Evolutionary conservation across 2,888 invertebrate species (phyloP), one percentile per base, ranked within the genome.

Genomic region (Nomada ruficornis): DNA sequence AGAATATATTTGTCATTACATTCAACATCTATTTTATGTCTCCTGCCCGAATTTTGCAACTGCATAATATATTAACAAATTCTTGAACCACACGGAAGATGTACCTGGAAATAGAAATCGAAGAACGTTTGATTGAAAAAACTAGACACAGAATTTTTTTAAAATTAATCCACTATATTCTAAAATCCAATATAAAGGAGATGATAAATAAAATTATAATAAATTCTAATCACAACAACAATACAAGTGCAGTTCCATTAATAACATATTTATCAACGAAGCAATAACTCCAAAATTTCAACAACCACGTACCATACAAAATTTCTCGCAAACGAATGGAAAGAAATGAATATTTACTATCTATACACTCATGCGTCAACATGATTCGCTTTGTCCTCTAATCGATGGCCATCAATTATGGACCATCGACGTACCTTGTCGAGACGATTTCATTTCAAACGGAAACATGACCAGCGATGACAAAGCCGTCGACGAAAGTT

Each of bases 401-500:
- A 57, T 78, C 50, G 15, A 77, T 63, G 63, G 55, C 62, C 54
- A 10, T 15, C 29, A 26, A 23, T 36, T 75, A 76, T 70, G 59
- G 77, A 60, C 18, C 47, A 42, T 18, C n/a, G 36, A 20, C 77
- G 65, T 60, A 42, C n/a, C 15, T 7, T n/a, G 11, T n/a, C 23
- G 13, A 47, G 20, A 4, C 54, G 29, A 74, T 47, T 67, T 20
- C 47, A 7, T 47, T 54, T 20, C 20, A 20, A 20, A 57, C 20
- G 57, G 36, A 52, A 57, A 26, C 15, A 57, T 26, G 57, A 47
- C 5, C 20, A 10, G 42, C 5, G 10, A 13, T 9, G n/a, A 29
- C 26, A 47, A 26, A 26, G 52, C 13, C 29, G 20, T 64, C 9
- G 44, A 18, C 10, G 23, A 9, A 62, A 65, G 44, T 55, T 44